A percentile compares a stretch with the other conserved stretches of the same genome.
Conservation (phyloP, 2,113 vertebrate species). For the Xiphophorus hellerii region DNA sequence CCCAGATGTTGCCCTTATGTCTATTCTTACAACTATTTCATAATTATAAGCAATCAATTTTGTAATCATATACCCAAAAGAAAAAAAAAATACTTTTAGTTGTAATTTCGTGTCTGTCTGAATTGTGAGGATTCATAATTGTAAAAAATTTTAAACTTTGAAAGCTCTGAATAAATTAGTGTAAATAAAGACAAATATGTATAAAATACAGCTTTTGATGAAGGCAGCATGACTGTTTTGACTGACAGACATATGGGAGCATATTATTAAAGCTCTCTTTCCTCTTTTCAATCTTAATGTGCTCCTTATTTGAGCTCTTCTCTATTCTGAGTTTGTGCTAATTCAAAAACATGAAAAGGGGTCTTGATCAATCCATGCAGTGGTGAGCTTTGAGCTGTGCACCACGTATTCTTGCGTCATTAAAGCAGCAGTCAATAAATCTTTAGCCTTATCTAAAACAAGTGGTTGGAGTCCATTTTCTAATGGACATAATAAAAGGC, state of each 20-base stretch:
- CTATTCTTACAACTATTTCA: no score
- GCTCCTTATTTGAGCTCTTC: not conserved
- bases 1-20: no score
- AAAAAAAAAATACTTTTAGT: no score
- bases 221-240: not conserved
- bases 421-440: constrained; percentile 41
- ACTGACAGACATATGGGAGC: not conserved
- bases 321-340: not conserved
- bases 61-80: no score
- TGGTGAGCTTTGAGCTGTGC: constrained; percentile 18
- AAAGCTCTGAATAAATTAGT: no score
- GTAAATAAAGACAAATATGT: not conserved
- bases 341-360: constrained; percentile 10
- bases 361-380: constrained; percentile 35
- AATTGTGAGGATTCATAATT: no score
- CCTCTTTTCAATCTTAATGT: not conserved
- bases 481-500: constrained; percentile 44
- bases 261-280: not conserved
- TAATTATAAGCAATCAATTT: no score
- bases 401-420: constrained; percentile 31
- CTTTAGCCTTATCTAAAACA: constrained; percentile 31
- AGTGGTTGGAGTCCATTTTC: constrained; percentile 30
- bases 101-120: no score
- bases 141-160: no score
- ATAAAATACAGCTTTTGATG: not conserved